These are phyloP conservation scores for Sceliomorpha sp. DNA, from an alignment of 2,888 invertebrate species.

Conservation along the genomic window DNA sequence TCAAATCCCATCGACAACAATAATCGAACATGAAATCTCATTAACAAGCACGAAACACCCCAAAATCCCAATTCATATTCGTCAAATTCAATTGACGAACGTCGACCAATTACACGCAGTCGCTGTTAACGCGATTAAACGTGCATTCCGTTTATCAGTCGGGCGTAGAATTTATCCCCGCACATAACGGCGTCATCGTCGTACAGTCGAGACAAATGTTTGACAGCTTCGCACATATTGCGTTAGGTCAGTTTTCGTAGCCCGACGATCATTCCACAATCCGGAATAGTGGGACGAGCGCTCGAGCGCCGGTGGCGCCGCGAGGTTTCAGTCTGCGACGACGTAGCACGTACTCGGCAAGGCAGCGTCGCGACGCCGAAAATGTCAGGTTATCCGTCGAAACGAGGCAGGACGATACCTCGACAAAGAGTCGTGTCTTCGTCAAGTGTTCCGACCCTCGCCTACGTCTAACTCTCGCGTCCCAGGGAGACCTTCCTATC, in stretches of 20 bases:
- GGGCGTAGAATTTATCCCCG: no score
- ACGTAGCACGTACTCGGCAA: constrained; percentile 24
- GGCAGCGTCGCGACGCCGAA: constrained; percentile 39
- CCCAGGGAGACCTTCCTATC: no score
- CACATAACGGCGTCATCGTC: not conserved
- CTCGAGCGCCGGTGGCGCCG: constrained; percentile 53
- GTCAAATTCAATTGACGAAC: no score
- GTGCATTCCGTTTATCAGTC: no score
- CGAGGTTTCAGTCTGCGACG: constrained; percentile 39
- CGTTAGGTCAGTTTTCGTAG: constrained; percentile 37
- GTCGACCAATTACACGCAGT: no score
- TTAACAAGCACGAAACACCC: no score
- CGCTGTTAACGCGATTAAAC: no score
- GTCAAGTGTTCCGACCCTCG: constrained; percentile 20
- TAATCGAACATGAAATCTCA: no score
- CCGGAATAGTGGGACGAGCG: constrained; percentile 35
- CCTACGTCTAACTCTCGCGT: not conserved
- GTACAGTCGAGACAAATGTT: constrained; percentile 14
- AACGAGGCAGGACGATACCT: constrained; percentile 12
- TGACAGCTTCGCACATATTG: constrained; percentile 18
- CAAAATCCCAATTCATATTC: no score
- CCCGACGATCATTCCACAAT: constrained; percentile 39
- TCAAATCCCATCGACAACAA: no score
- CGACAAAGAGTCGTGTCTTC: constrained; percentile 11
- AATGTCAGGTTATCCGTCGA: constrained; percentile 51